Percentiles rank a stretch among this genome's conserved stretches.
Conservation (phyloP, 2,888 invertebrate species). For the Dicycla oo region DNA sequence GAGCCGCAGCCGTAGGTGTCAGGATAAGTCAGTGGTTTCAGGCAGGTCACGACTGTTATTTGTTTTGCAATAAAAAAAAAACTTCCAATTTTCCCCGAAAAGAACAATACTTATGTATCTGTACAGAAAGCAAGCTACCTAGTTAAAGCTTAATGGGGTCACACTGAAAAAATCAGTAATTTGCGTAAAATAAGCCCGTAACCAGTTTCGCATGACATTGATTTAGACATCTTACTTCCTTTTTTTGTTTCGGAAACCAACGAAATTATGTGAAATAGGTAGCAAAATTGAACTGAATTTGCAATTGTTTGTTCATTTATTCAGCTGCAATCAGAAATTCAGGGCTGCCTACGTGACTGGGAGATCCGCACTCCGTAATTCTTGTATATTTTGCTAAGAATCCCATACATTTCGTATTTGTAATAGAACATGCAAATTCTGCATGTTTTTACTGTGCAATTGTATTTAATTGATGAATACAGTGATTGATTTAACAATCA, state of each 20-base stretch:
- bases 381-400: conserved; percentile 20
- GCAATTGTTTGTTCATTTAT: conserved; percentile 24
- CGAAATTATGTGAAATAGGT: conserved; percentile 33
- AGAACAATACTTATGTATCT: no score
- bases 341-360: conserved; percentile 42
- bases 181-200: conserved; percentile 8
- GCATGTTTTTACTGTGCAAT: conserved; percentile 19
- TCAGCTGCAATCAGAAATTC: conserved; percentile 31
- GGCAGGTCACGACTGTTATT: no score
- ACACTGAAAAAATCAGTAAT: background rate
- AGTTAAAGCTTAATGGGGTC: background rate
- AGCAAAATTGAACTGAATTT: conserved; percentile 7
- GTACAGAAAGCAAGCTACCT: conserved; percentile 11
- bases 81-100: no score
- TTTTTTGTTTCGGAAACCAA: conserved; percentile 7
- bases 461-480: conserved; percentile 38
- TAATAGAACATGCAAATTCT: conserved; percentile 23
- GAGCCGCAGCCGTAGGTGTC: no score
- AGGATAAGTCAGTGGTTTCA: no score
- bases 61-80: no score
- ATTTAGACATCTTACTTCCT: conserved; percentile 36
- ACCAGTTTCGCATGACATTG: conserved; percentile 22
- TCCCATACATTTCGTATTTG: conserved; percentile 24
- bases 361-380: conserved; percentile 19
- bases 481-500: conserved; percentile 52